These are phyloP conservation scores for Cheilosia vernalis DNA, from an alignment of 2,888 invertebrate species.

Conservation along the genomic window DNA sequence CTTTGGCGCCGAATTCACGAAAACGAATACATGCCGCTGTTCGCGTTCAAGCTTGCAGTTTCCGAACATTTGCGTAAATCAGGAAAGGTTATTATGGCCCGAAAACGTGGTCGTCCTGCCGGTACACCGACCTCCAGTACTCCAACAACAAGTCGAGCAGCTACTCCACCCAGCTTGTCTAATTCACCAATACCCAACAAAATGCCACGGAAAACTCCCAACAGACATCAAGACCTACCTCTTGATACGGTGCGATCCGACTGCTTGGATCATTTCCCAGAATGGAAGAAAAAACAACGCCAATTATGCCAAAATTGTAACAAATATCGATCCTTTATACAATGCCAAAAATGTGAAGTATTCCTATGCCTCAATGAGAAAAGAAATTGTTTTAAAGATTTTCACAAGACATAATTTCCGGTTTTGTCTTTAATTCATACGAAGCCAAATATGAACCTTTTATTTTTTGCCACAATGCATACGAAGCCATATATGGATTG, in stretches of 20 bases:
- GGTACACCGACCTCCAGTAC: conserved; percentile 14
- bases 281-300: not conserved
- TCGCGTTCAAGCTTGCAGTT: conserved; percentile 12
- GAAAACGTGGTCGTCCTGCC: conserved; percentile 27
- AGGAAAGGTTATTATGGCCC: conserved; percentile 7
- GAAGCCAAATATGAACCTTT: too few relatives aligned
- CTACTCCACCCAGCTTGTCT: not conserved
- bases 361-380: not conserved
- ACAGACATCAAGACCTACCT: not conserved
- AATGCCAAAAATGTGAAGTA: too few relatives aligned
- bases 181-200: not conserved
- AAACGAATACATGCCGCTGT: conserved; percentile 10
- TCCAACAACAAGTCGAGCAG: conserved; percentile 1
- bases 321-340: too few relatives aligned
- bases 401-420: too few relatives aligned
- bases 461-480: too few relatives aligned
- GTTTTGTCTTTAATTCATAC: too few relatives aligned
- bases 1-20: conserved; percentile 9
- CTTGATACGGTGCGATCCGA: not conserved
- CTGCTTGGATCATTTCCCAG: not conserved
- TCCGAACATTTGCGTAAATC: conserved; percentile 17
- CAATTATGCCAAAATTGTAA: too few relatives aligned
- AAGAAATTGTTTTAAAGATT: not conserved
- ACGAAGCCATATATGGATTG: too few relatives aligned
- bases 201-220: not conserved